Evolutionary conservation across 2,797 vertebrate species (phyloP), one percentile per base, ranked within the genome.

Genomic region (Rhyacichthys aspro): DNA sequence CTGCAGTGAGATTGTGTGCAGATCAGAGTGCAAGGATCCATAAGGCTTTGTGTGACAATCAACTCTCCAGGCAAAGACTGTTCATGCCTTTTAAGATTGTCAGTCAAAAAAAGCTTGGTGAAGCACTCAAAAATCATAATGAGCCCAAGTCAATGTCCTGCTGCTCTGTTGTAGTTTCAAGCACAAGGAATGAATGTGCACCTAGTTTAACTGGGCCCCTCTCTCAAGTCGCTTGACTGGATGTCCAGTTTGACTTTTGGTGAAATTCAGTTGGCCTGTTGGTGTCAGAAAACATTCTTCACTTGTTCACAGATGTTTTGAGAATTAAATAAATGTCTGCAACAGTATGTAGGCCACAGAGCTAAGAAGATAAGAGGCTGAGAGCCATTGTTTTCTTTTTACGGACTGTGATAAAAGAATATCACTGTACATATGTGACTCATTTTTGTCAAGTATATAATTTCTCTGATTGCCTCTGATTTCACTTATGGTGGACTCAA

Each of bases 181-280:
- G 90, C 88, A 90, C 89, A 91, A 88, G 72, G 76, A 76, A 54
- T 70, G 52, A 87, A 85, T 83, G 87, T 89, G 86, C 86, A 86
- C 79, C 66, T 74, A 71, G 67, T 81, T 88, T 70, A 63, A 72
- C 48, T 52, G 43, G 9, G n/a, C n/a, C 62, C 53, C 46, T 53
- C 41, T 36, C 43, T 43, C 18, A 39, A 55, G 48, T 59, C 54
- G 44, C 16, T 77, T 86, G 54, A 48, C 49, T 62, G 64, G 75
- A 54, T 42, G 66, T 79, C 56, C 59, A 81, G 53, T 71, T 63
- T 38, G 52, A 68, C 70, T 78, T 61, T 74, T 70, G n/a, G n/a
- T 70, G 45, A 81, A 82, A 71, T 74, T 65, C 28, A 23, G 77
- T 77, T 64, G 64, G 62, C 59, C 64, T 72, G 83, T 86, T 76